These are phyloP conservation scores for Lithobates sylvaticus DNA, from an alignment of 2,797 vertebrate genomes.

Conservation along the genomic window DNA sequence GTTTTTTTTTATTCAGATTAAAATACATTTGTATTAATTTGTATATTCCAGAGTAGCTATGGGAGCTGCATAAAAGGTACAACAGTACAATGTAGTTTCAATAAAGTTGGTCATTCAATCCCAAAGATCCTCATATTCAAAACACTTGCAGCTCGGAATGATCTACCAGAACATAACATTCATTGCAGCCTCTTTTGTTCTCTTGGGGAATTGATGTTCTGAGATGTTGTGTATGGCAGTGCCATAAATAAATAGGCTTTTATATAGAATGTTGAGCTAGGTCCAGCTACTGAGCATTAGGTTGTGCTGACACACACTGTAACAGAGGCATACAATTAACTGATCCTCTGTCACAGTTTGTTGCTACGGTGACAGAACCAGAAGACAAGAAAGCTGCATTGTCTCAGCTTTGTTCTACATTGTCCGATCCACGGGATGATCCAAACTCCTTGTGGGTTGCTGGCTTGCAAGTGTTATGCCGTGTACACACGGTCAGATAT, in stretches of 20 bases:
- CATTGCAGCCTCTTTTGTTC: background rate
- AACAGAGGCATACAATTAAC: constrained; percentile 54
- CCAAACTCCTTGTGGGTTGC: background rate
- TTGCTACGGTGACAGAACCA: constrained; percentile 58
- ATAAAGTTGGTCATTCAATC: background rate
- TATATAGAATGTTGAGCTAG: background rate
- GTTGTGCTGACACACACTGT: constrained; percentile 53
- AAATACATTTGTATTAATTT: background rate
- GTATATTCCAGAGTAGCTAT: background rate
- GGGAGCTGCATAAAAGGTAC: background rate
- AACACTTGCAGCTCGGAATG: background rate
- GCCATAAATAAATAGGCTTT: background rate
- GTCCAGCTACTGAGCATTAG: constrained; percentile 34
- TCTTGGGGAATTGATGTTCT: background rate
- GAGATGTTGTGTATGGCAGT: constrained; percentile 3
- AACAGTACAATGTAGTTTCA: background rate
- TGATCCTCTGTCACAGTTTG: constrained; percentile 49
- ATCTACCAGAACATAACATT: background rate
- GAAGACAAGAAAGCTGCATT: constrained; percentile 39
- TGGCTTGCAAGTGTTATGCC: background rate
- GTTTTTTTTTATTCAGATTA: background rate
- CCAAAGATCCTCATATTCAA: background rate
- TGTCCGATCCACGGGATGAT: constrained; percentile 27
- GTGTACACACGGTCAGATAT: no score
- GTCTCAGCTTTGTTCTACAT: constrained; percentile 38